These are phyloP conservation scores for Euzophera pinguis DNA, from an alignment of 2,888 invertebrate species.

Conservation along the genomic window DNA sequence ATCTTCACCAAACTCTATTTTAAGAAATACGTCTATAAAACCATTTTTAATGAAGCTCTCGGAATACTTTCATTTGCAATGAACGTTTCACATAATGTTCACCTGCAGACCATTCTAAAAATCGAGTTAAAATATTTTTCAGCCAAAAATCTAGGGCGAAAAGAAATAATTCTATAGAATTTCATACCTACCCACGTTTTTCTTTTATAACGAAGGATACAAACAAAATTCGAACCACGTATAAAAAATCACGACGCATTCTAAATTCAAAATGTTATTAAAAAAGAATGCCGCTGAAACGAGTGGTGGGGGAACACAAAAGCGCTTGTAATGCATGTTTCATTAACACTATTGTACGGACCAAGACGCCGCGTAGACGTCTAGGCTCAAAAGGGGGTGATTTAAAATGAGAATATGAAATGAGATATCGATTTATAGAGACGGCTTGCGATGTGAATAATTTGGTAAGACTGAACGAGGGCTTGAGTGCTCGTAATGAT, in stretches of 20 bases:
- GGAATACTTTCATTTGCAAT: too few species aligned
- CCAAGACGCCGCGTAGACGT: conserved; percentile 49
- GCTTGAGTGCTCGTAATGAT: conserved; percentile 10
- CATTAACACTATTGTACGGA: conserved; percentile 55
- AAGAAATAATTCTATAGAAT: too few species aligned
- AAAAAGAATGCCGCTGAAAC: conserved; percentile 34
- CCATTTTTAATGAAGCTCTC: too few species aligned
- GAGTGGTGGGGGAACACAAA: conserved; percentile 38
- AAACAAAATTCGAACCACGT: neutral
- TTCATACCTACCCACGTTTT: too few species aligned
- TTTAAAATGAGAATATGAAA: conserved; percentile 65
- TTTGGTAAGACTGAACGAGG: conserved; percentile 17
- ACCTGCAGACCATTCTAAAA: too few species aligned
- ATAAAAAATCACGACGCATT: conserved; percentile 19
- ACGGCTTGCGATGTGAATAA: conserved; percentile 22
- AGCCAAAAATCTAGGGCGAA: too few species aligned
- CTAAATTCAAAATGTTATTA: conserved; percentile 52
- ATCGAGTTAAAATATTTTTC: too few species aligned
- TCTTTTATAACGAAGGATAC: neutral
- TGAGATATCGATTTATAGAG: conserved; percentile 49
- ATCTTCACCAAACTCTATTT: too few species aligned
- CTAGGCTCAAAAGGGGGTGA: conserved; percentile 39
- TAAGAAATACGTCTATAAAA: too few species aligned
- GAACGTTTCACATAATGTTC: too few species aligned
- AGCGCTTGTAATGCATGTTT: conserved; percentile 51